Evolutionary conservation across 2,113 vertebrate genomes (phyloP), one percentile per base, ranked within the genome.

Genomic region (Ceyx melanurus): DNA sequence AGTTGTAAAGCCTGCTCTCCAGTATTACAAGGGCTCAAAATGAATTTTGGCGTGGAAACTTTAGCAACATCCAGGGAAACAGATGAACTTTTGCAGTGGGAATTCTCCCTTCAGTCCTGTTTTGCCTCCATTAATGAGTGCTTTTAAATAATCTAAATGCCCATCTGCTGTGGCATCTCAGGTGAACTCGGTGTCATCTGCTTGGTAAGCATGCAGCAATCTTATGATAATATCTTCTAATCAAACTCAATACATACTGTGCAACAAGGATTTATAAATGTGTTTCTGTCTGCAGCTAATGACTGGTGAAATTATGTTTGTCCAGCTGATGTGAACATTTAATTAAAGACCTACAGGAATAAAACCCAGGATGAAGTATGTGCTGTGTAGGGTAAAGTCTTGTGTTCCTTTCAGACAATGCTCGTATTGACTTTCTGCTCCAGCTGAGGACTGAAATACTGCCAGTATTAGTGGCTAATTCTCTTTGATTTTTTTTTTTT

Each of bases 231-330:
- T 33, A 16, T 56, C 73, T 71, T 62, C 54, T 57, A 33, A 50
- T 28, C 0, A 0, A 48, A 18, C 33, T 31, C 40, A 71, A 13
- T 48, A 40, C 15, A 20, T 16, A 29, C 15, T 20, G 22, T 45
- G 37, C 51, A 72, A 46, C 13, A 12, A 62, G 73, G 62, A 72
- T 10, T 65, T 81, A 33, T 45, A 51, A 56, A 87, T 64, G 21
- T 70, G 56, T 51, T 91, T 94, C 72, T 89, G 20, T 83, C 92
- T 91, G 57, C 70, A 83, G 71, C 35, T 92, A 89, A 94, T 75
- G 82, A 83, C n/a, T 65, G 67, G 20, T 77, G 68, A 81, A 94
- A 92, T 83, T 1, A 40, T 50, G 67, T 88, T 74, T 92, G 61
- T 66, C 66, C 83, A 54, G 3, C 35, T 83, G 68, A 85, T 64